A percentile compares a stretch with the other conserved stretches of the same genome.
These are phyloP conservation scores for Antheraea pernyi DNA, from an alignment of 1,140 invertebrate genomes.

Conservation along the genomic window DNA sequence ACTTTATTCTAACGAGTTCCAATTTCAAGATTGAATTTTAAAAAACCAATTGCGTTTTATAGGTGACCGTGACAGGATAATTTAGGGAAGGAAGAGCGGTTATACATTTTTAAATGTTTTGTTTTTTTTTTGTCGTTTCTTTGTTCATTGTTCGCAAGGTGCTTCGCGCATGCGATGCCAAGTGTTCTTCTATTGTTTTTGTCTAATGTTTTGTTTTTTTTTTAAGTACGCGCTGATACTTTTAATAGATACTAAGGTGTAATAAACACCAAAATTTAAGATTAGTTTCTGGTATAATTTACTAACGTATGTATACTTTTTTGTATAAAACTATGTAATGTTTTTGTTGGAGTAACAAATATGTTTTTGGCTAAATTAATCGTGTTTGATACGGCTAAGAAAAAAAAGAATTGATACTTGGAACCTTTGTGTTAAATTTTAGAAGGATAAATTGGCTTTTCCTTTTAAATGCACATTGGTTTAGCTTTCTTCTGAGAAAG, in stretches of 20 bases:
- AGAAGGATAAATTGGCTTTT: no score
- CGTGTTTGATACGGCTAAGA: background rate
- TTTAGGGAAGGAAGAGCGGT: slow-evolving; percentile 65
- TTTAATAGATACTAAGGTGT: slow-evolving; percentile 50
- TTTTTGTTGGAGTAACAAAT: background rate
- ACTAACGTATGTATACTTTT: slow-evolving; percentile 19
- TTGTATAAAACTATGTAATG: background rate
- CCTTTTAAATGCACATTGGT: no score
- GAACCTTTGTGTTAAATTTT: no score
- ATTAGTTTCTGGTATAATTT: slow-evolving; percentile 58
- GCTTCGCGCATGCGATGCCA: slow-evolving; percentile 53
- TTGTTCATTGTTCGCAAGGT: slow-evolving; percentile 33
- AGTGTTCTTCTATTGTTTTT: slow-evolving; percentile 44
- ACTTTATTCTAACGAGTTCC: slow-evolving; percentile 63
- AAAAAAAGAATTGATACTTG: background rate
- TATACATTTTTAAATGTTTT: slow-evolving; percentile 12
- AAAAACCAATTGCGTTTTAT: slow-evolving; percentile 76
- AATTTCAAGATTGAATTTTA: slow-evolving; percentile 58
- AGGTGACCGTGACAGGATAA: slow-evolving; percentile 76
- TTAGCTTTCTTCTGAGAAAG: no score
- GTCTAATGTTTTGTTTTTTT: slow-evolving; percentile 21
- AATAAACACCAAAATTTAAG: slow-evolving; percentile 59
- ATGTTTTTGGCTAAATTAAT: background rate
- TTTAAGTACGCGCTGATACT: slow-evolving; percentile 28
- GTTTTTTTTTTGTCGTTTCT: slow-evolving; percentile 30